phyloP scores from a whole-genome alignment of 1,140 invertebrate species.

The Oryctes rhinoceros region DNA sequence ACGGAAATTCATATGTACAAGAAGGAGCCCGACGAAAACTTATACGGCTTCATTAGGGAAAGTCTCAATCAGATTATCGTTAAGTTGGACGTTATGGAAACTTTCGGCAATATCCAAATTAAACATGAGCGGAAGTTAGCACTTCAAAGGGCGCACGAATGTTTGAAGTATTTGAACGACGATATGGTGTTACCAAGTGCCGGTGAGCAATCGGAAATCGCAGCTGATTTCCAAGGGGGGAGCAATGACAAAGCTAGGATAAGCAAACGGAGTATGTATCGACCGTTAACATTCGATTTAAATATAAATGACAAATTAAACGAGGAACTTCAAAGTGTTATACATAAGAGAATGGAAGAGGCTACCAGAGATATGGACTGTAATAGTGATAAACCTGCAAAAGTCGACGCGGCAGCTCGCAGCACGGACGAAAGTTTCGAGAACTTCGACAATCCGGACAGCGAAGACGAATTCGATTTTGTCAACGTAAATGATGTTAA shows the following conservation, averaged over 20 bases:
- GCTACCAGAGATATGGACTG: conserved; percentile 20
- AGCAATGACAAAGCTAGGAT: neutral
- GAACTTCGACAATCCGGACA: conserved; percentile 28
- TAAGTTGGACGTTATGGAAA: conserved; percentile 38
- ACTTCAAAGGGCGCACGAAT: conserved; percentile 26
- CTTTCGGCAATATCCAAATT: conserved; percentile 19
- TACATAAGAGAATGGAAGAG: conserved; percentile 37
- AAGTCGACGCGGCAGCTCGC: neutral
- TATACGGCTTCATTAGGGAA: conserved; percentile 34
- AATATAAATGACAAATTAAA: conserved; percentile 36
- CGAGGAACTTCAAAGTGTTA: conserved; percentile 3
- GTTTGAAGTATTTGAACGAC: conserved; percentile 20
- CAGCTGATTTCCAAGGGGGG: neutral
- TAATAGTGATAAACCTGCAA: conserved; percentile 13
- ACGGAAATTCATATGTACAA: conserved; percentile 36
- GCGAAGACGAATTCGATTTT: conserved; percentile 39
- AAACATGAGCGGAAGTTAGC: conserved; percentile 36
- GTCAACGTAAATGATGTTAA: conserved; percentile 17
- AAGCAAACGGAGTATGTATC: neutral
- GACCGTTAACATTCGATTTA: conserved; percentile 35
- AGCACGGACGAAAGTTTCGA: conserved; percentile 32
- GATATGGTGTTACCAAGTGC: neutral
- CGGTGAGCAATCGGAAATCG: neutral
- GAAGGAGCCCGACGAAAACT: conserved; percentile 8
- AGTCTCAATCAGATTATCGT: conserved; percentile 40